phyloP scores from a whole-genome alignment of 2,113 vertebrate genomes.

The Syrrhaptes paradoxus region DNA sequence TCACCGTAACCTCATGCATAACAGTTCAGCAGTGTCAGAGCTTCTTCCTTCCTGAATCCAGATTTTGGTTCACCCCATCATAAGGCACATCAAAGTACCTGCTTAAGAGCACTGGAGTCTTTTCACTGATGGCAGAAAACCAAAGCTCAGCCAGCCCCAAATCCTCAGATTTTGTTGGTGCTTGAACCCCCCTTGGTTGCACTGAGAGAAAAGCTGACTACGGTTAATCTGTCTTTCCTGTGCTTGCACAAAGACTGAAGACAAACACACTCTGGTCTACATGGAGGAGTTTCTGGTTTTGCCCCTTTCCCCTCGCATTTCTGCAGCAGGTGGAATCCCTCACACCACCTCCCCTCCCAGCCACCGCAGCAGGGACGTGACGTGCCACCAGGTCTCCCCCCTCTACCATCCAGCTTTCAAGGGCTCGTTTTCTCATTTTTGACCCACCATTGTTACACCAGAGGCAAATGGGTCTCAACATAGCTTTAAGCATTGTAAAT shows the following conservation, averaged over 20 bases:
- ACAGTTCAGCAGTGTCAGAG: background rate
- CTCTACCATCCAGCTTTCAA: background rate
- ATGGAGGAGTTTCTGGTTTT: background rate
- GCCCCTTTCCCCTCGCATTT: background rate
- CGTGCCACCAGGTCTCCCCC: background rate
- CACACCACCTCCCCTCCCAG: background rate
- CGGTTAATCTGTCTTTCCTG: background rate
- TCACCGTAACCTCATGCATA: background rate
- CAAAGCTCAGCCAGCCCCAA: background rate
- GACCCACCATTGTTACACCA: background rate
- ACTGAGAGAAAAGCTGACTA: background rate
- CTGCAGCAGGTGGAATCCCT: background rate
- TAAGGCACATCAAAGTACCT: background rate
- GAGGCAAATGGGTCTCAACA: background rate
- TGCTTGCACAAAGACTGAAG: background rate
- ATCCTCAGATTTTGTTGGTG: background rate
- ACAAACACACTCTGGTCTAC: background rate
- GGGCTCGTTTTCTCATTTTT: background rate
- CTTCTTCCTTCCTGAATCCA: background rate
- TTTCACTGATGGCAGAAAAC: background rate
- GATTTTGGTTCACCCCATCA: background rate
- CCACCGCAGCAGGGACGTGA: background rate
- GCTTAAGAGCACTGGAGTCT: background rate
- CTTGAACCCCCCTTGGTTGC: background rate
- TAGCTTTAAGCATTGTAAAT: background rate